Evolutionary conservation across 2,797 vertebrate species (phyloP).

Genomic region (Babyrousa celebensis): DNA sequence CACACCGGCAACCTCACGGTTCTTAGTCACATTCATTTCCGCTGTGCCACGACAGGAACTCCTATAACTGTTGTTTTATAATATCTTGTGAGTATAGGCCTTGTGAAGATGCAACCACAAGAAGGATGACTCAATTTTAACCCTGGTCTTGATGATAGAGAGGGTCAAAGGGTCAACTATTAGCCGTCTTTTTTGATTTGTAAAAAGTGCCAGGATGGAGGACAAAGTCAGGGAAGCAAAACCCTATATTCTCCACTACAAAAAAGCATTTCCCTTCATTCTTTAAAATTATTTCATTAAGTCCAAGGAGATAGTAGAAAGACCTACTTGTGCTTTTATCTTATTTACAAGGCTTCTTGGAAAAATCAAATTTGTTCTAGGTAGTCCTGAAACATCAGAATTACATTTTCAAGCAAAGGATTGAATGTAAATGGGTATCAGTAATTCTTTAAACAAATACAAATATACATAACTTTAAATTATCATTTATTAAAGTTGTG

Average conservation of each 20-base stretch:
- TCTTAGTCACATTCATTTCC: no score
- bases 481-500: neutral
- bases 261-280: neutral
- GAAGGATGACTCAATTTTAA: neutral
- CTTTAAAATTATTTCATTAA: neutral
- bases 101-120: neutral
- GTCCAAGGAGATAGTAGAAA: slow-evolving; percentile 14
- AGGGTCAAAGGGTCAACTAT: neutral
- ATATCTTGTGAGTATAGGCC: neutral
- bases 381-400: neutral
- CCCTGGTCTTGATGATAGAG: neutral
- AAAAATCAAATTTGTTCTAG: slow-evolving; percentile 50
- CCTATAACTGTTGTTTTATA: neutral
- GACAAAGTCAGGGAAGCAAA: neutral
- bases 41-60: no score
- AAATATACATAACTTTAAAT: neutral
- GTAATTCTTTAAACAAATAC: neutral
- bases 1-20: no score
- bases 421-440: neutral
- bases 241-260: neutral
- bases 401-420: slow-evolving; percentile 48
- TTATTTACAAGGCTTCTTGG: neutral
- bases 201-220: neutral
- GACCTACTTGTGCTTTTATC: neutral
- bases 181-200: neutral